Base-by-base conservation (phyloP, 2,113 vertebrate species). In the Perca schrenkii region DNA sequence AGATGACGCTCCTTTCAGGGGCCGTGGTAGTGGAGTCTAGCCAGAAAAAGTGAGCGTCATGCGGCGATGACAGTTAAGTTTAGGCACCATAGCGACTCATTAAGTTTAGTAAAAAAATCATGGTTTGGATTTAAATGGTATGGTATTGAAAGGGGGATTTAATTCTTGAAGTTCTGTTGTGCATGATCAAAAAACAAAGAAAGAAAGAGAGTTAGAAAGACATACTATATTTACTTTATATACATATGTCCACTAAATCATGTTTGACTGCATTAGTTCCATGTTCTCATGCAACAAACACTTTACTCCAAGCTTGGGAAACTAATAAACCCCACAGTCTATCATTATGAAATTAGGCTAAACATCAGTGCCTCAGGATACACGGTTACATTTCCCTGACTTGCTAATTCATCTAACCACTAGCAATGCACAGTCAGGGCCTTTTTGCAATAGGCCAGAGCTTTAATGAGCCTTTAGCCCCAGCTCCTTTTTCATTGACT, bases 401-500 rank as follows among this genome's bases (percentile, higher is more conserved):
- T 87, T n/a, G 17, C 67, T 75, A 73, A 83, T 89, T 78, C 58
- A 68, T 50, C 60, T 54, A 69, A 79, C 52, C 65, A 84, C 53
- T 56, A 62, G n/a, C 88, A 85, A 84, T 69, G 43, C 82, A 78
- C 70, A 86, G 84, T 78, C 83, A 81, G 84, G 34, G n/a, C 21
- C 47, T 88, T 82, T 89, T 85, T 47, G 36, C 43, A 74, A 57
- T 34, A 60, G 54, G 50, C 62, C 74, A 58, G 62, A 49, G 73
- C 50, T 85, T 80, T 86, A 89, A 92, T 83, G 80, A 83, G 86
- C 60, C 74, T 82, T 68, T 47, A 58, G 57, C 3, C 46, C 46
- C 47, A 40, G 58, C 86, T 88, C 74, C 84, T 84, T 86, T 90
- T 86, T 87, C 63, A 85, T 76, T 86, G 49, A 85, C 74, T 67